Base-by-base conservation (phyloP, 1,140 invertebrate genomes). In the Drosophila neocordata region DNA sequence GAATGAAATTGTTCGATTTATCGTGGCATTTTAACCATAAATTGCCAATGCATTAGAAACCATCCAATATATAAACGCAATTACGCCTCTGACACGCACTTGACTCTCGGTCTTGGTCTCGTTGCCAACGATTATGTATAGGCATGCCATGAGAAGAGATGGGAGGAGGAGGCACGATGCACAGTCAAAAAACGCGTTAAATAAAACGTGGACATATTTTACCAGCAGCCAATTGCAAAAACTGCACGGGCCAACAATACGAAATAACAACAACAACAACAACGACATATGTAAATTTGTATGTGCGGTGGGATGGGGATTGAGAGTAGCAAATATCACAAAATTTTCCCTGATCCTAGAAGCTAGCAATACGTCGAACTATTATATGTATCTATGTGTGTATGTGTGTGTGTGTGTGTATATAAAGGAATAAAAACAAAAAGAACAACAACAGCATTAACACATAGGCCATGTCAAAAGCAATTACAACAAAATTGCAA, bases 401-500 rank as follows among this genome's bases (percentile, higher is more conserved):
- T 31, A 6, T 31, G 24, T 24, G 1, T 31, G 27, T 31, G 15
- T 48, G 20, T 48, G n/a, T 48, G 0, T 2, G 18, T 20, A 48
- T 37, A 57, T 56, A 27, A 55, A 41, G 44, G 61, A 59, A 53
- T 31, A 12, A 35, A 41, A 56, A 15, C 18, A 60, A 68, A 76
- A 65, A 64, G 65, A 71, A 65, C 58, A 71, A 27, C 44, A 41
- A 20, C 22, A 37, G 4, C 58, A 56, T 44, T n/a, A 58, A 38
- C 51, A 31, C 31, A 64, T 66, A 35, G 51, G 22, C 70, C 20
- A 62, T 73, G 68, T 65, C 68, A 73, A 70, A 59, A 58, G 64
- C 72, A 73, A 80, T 67, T 84, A 84, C 76, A 79, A 79, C 80
- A 84, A 84, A 83, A 79, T 76, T 65, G 60, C 75, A 72, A 79